Conservation (phyloP, 2,888 invertebrate species). For the Diaprepes abbreviatus region DNA sequence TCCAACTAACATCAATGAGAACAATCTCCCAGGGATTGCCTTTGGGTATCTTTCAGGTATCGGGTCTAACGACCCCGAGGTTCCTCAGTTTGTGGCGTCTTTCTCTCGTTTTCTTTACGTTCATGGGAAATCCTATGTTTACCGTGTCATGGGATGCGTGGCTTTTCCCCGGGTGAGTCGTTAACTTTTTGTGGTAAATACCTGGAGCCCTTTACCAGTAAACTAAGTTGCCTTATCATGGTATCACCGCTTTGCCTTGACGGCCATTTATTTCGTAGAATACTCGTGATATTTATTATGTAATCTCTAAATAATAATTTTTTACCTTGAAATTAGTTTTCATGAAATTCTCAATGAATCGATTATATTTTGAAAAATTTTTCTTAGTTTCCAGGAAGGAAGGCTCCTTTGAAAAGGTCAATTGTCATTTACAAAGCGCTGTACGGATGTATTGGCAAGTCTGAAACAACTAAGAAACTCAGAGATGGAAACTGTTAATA, state of each 20-base stretch:
- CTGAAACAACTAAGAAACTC: neutral
- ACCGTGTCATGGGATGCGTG: neutral
- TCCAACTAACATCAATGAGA: no score
- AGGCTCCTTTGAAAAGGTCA: neutral
- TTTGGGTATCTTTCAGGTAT: neutral
- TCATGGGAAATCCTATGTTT: neutral
- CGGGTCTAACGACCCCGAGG: neutral
- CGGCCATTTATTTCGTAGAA: neutral
- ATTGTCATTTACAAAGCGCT: neutral
- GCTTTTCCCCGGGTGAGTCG: neutral
- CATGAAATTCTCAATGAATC: neutral
- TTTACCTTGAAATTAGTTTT: neutral
- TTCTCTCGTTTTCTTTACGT: neutral
- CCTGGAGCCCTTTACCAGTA: no score
- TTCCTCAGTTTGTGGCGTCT: neutral
- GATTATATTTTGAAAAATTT: neutral
- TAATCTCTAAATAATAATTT: neutral
- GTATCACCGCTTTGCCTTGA: neutral
- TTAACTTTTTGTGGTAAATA: neutral
- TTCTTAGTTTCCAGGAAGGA: no score
- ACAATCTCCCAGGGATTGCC: no score
- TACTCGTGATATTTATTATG: neutral
- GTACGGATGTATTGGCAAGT: neutral
- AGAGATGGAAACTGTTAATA: neutral
- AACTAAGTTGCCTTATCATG: neutral